Evolutionary conservation across 2,888 invertebrate species (phyloP).

Genomic region (Trilocha varians): DNA sequence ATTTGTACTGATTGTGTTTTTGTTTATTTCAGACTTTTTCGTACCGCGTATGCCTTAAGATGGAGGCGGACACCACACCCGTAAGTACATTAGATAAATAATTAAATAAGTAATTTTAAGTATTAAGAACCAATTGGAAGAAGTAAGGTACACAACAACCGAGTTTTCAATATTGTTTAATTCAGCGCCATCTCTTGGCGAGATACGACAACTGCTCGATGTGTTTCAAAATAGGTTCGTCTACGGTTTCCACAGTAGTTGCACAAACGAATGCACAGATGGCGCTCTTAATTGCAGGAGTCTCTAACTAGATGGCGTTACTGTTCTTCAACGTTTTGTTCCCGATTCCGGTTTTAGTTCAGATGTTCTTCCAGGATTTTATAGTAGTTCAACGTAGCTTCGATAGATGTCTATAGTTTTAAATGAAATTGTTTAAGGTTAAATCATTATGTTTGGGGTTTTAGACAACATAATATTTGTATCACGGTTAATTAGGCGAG

Average conservation of each 20-base stretch:
- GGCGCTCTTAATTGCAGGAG: constrained; percentile 16
- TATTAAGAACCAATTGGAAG: constrained; percentile 1
- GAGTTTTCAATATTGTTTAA: constrained; percentile 18
- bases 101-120: constrained; percentile 8
- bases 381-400: not conserved
- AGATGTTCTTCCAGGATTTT: too few species aligned
- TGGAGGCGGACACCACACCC: constrained; percentile 55
- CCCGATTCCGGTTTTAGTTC: too few species aligned
- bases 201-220: constrained; percentile 7
- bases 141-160: constrained; percentile 31
- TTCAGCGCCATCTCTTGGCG: constrained; percentile 44
- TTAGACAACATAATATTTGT: too few species aligned
- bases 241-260: constrained; percentile 4
- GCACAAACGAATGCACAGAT: constrained; percentile 14
- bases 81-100: constrained; percentile 38
- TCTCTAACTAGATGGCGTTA: constrained; percentile 8
- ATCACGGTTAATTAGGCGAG: too few species aligned
- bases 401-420: too few species aligned
- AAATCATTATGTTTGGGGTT: too few species aligned
- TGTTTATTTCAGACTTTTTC: constrained; percentile 49
- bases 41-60: constrained; percentile 31
- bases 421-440: too few species aligned
- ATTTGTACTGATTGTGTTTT: constrained; percentile 21
- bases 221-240: constrained; percentile 18
- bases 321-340: not conserved